A percentile compares a stretch with the other conserved stretches of the same genome.
These are phyloP conservation scores for Aromia moschata DNA, from an alignment of 2,888 invertebrate genomes.

Conservation along the genomic window DNA sequence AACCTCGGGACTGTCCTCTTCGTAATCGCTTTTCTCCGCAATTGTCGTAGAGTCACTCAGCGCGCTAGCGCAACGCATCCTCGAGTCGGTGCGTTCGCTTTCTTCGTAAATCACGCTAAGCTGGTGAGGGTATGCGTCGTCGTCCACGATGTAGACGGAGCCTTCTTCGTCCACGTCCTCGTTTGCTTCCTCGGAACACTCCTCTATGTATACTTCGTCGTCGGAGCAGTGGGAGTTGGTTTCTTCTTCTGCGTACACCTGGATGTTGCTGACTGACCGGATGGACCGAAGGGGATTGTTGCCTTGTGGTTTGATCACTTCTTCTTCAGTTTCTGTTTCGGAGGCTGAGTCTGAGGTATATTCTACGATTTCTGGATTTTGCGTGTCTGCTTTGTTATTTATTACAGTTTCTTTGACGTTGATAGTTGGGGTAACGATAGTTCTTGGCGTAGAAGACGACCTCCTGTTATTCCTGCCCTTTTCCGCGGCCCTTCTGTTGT, in stretches of 20 bases:
- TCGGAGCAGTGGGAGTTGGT: constrained; percentile 45
- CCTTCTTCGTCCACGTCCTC: constrained; percentile 50
- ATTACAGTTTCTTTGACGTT: constrained; percentile 34
- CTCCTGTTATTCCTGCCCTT: constrained; percentile 57
- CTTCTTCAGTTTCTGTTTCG: constrained; percentile 48
- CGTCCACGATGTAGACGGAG: constrained; percentile 37
- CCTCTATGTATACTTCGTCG: constrained; percentile 49
- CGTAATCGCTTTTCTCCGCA: constrained; percentile 54
- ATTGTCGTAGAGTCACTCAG: constrained; percentile 53
- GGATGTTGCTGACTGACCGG: constrained; percentile 66
- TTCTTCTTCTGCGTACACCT: constrained; percentile 58
- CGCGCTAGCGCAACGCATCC: constrained; percentile 56
- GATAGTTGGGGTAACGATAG: constrained; percentile 41
- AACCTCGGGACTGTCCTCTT: constrained; percentile 54
- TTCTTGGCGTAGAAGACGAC: constrained; percentile 50
- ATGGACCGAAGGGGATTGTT: constrained; percentile 62
- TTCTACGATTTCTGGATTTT: constrained; percentile 42
- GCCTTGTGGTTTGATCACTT: constrained; percentile 23
- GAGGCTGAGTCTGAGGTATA: constrained; percentile 44
- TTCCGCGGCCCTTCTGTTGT: constrained; percentile 30
- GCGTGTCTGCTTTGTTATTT: constrained; percentile 22
- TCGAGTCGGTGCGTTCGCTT: constrained; percentile 64
- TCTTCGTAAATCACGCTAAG: constrained; percentile 72
- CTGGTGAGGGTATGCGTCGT: constrained; percentile 63
- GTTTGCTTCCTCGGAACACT: constrained; percentile 54